A percentile compares a stretch with the other conserved stretches of the same genome.
These are phyloP conservation scores for Sitophilus oryzae DNA, from an alignment of 1,140 invertebrate species.

Conservation along the genomic window DNA sequence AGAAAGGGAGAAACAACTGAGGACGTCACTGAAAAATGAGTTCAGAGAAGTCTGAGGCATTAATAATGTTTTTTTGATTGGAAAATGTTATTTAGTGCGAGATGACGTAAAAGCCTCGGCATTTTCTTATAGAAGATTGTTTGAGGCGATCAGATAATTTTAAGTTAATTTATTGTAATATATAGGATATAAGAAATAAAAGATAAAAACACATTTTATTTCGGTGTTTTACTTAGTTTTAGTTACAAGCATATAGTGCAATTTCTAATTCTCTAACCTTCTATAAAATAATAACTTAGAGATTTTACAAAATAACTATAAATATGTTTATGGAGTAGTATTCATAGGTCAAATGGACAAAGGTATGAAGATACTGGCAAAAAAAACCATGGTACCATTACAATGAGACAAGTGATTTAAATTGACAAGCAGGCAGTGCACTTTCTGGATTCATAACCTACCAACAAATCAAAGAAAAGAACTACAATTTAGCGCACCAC, in stretches of 20 bases:
- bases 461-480: slow-evolving; percentile 43
- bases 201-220: no score
- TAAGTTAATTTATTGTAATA: neutral
- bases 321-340: slow-evolving; percentile 62
- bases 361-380: slow-evolving; percentile 59
- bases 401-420: slow-evolving; percentile 46
- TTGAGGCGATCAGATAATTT: no score
- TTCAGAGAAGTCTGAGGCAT: slow-evolving; percentile 22
- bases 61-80: no score
- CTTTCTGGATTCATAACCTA: slow-evolving; percentile 46
- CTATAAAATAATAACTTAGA: no score
- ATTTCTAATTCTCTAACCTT: no score
- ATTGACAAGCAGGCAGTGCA: slow-evolving; percentile 46
- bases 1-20: slow-evolving; percentile 22
- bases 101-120: neutral
- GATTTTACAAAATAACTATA: no score
- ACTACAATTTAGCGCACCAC: slow-evolving; percentile 11
- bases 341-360: slow-evolving; percentile 44
- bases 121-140: neutral
- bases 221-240: no score
- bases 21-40: slow-evolving; percentile 16
- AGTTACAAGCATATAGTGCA: no score
- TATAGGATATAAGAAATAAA: neutral
- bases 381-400: slow-evolving; percentile 40
- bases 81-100: neutral